phyloP scores from a whole-genome alignment of 2,888 invertebrate genomes.

The Drosophila leonis region DNA sequence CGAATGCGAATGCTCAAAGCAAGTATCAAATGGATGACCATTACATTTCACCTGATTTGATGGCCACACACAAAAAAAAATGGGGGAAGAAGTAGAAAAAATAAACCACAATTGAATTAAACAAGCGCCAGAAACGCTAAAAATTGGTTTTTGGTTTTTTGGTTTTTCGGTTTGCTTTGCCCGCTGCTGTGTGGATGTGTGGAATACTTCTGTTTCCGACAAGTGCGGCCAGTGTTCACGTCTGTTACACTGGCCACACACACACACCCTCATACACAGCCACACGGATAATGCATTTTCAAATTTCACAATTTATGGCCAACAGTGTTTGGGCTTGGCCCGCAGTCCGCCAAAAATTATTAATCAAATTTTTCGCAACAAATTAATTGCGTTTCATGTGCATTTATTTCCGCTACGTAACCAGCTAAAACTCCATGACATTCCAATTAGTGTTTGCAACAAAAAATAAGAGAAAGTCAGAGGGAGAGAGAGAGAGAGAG shows the following conservation, averaged over 20 bases:
- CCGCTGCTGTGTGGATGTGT: not conserved
- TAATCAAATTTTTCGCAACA: constrained; percentile 55
- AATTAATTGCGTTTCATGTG: constrained; percentile 67
- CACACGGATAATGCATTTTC: constrained; percentile 26
- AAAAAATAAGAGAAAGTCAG: not conserved
- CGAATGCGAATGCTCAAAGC: constrained; percentile 13
- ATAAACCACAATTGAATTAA: constrained; percentile 54
- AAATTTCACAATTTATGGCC: constrained; percentile 41
- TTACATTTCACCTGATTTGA: constrained; percentile 40
- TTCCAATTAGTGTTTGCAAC: constrained; percentile 24
- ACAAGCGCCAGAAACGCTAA: constrained; percentile 39
- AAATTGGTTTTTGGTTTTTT: constrained; percentile 27
- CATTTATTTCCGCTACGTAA: constrained; percentile 39
- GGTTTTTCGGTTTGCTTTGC: not conserved
- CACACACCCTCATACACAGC: constrained; percentile 15
- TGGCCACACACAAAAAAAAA: constrained; percentile 19
- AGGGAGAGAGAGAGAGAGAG: too few species aligned
- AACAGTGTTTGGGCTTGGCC: constrained; percentile 11
- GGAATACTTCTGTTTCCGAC: constrained; percentile 31
- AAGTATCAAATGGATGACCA: constrained; percentile 9
- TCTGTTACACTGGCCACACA: constrained; percentile 31
- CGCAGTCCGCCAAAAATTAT: constrained; percentile 41
- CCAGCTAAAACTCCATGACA: constrained; percentile 36
- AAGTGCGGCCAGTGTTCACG: constrained; percentile 54
- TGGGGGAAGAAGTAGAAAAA: not conserved